Evolutionary conservation across 2,797 vertebrate species (phyloP), one percentile per base, ranked within the genome.

Genomic region (Nasua narica): DNA sequence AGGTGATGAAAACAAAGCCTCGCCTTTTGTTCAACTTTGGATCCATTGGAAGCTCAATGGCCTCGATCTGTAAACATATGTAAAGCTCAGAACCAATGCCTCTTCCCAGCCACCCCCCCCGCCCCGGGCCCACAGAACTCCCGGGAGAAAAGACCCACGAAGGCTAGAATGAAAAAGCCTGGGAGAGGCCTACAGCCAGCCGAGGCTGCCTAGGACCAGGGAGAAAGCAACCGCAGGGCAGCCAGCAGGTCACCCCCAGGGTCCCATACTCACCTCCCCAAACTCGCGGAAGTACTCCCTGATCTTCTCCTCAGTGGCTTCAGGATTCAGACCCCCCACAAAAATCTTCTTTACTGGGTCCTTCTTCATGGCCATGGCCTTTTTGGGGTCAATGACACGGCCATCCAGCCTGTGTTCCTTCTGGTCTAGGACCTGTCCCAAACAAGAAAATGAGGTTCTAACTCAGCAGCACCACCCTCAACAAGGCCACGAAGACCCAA

Each of bases 311-410:
- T 99, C 99, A 5, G 99, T 99, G 2, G 99, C 99, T 98, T 99
- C 99, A 32, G 99, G 99, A 92, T 99, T 99, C 97, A 99, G 98
- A 48, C 99, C 99, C 4, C 99, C 99, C 29, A 99, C 99, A 98
- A 99, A 99, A 98, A 99, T 99, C 98, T 99, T 99, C 98, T 99
- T 99, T 58, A 99, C 99, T 0, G 99, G 99, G 94, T 99, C 99
- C 90, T 99, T 99, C 98, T 99, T 99, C 99, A 99, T 99, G 58
- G 99, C 99, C 99, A 99, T 99, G 10, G 99, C 99, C 96, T 99
- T 99, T 98, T 99, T 99, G 58, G 99, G 99, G 97, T 99, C 99
- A 90, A 99, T 99, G 92, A 99, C 99, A 97, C 99, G 98, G 18
- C 99, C 99, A 92, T 99, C 99, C 98, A 99, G 98, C 96, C 99